These are phyloP conservation scores for Rhynchonema sp. DNA, from an alignment of 2,888 invertebrate genomes.

Conservation along the genomic window DNA sequence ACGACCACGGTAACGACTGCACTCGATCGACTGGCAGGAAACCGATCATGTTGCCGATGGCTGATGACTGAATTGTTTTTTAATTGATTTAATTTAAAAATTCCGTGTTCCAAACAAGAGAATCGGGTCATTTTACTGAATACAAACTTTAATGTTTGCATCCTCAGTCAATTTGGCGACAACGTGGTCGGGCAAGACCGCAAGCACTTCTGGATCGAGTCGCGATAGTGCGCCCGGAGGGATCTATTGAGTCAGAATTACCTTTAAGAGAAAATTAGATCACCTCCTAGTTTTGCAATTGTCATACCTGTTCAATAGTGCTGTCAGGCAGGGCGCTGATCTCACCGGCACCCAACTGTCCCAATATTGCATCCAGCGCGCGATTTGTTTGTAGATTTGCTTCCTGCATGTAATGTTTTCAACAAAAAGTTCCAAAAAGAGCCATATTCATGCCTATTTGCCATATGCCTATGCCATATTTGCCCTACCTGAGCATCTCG, in stretches of 20 bases:
- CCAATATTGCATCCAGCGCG: neutral
- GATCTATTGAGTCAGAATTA: too few relatives aligned
- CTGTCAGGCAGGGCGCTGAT: neutral
- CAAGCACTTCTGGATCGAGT: neutral
- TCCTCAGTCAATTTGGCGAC: neutral
- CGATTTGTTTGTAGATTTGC: neutral
- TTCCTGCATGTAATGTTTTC: too few relatives aligned
- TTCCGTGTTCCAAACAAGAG: neutral
- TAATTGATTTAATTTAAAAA: neutral
- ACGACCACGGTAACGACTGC: neutral
- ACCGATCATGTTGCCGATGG: neutral
- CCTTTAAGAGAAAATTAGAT: too few relatives aligned
- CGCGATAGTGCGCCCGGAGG: neutral
- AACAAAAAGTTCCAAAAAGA: too few relatives aligned
- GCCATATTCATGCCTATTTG: too few relatives aligned
- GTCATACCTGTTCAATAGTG: neutral
- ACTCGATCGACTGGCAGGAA: conserved; percentile 1
- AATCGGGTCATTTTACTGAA: neutral
- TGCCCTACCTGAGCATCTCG: too few relatives aligned
- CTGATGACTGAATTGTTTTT: neutral
- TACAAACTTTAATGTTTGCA: neutral
- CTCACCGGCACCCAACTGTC: neutral
- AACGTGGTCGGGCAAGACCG: neutral
- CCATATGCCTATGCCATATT: too few relatives aligned
- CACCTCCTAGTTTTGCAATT: too few relatives aligned